Base-by-base conservation (phyloP, 2,797 vertebrate genomes). In the Diplodus puntazzo region DNA sequence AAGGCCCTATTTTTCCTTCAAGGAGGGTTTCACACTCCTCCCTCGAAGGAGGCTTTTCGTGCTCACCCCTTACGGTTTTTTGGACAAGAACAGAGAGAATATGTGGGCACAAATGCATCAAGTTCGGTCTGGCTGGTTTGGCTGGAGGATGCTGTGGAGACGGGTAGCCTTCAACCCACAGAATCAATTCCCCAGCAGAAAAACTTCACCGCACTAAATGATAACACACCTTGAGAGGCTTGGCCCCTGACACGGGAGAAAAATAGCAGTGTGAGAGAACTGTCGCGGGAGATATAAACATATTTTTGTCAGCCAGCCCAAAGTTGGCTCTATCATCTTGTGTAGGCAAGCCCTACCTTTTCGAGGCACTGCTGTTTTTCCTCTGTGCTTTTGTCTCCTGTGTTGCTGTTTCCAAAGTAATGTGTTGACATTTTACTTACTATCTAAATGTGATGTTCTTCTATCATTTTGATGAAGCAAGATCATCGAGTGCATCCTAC, bases 211-310 rank as follows among this genome's bases (percentile, higher is more conserved):
- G 61, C 54, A 77, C 87, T 93, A 92, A 93, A 93, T 91, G 90
- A 77, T 93, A 91, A 91, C 87, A 89, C 84, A 94, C 91, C 92
- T 92, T 91, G 88, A 90, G 89, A 93, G 86, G 84, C 73, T 86
- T 89, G 86, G 88, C 91, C 91, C 66, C 66, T 92, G 93, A 93
- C 92, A 91, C 73, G 5, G 75, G 83, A 88, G 86, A 92, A 92
- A 91, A 90, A 93, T 92, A 92, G 85, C 87, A 81, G 64, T 62
- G 43, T 74, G 69, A 75, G 88, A 83, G 82, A 87, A 83, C 85
- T 86, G 83, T 87, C 73, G 72, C 88, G 80, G 80, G 88, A 90
- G 83, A 86, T 83, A 76, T 89, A 88, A 86, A 88, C 84, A 85
- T 84, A 84, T 91, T 84, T 93, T 88, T 89, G 86, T 87, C 87